Conservation (phyloP, 2,797 vertebrate species). For the Galago senegalensis region DNA sequence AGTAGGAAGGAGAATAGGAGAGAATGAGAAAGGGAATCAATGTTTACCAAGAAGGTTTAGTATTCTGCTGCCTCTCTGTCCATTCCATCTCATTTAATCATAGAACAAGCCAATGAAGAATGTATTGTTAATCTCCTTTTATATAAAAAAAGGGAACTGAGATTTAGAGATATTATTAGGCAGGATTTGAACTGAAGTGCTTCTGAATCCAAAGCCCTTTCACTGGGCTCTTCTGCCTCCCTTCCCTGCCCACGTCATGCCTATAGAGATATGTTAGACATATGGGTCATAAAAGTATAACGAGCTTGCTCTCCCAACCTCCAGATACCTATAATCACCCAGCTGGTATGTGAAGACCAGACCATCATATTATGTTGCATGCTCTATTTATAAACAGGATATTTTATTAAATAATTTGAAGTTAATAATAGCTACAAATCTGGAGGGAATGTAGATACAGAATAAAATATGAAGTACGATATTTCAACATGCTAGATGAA, state of each 20-base stretch:
- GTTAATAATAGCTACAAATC: not conserved
- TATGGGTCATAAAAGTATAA: not conserved
- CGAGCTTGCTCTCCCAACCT: not conserved
- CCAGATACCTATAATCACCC: not conserved
- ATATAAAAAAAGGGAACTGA: not conserved
- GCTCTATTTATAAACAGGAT: not conserved
- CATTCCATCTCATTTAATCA: not conserved
- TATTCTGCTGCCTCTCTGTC: fast-evolving
- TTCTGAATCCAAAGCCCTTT: not conserved
- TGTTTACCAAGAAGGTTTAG: not conserved
- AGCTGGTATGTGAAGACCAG: not conserved
- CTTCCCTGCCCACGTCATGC: no score
- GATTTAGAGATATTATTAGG: not conserved
- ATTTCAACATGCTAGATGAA: not conserved
- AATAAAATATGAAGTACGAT: not conserved
- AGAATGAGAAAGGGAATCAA: not conserved
- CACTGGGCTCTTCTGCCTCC: not conserved
- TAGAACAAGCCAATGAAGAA: not conserved
- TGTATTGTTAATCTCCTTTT: not conserved
- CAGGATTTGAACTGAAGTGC: not conserved
- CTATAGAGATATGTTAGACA: not conserved
- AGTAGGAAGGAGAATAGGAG: not conserved
- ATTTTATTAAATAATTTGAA: not conserved
- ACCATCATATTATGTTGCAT: not conserved
- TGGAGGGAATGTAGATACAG: not conserved